phyloP scores from a whole-genome alignment of 2,113 vertebrate species.

The Larimichthys polyactis region DNA sequence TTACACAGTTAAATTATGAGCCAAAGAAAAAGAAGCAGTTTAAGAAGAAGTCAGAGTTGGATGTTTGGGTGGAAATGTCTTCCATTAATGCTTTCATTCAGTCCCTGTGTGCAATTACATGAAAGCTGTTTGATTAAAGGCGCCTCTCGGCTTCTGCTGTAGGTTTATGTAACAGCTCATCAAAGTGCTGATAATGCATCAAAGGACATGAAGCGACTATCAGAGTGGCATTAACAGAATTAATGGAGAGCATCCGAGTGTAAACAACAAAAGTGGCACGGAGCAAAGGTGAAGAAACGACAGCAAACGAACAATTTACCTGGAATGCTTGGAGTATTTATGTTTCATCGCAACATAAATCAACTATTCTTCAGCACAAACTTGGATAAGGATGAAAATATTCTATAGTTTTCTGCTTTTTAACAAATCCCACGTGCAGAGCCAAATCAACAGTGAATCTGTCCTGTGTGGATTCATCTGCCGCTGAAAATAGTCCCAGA shows the following conservation, averaged over 20 bases:
- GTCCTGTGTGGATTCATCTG: background rate
- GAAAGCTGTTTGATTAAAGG: background rate
- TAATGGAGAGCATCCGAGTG: background rate
- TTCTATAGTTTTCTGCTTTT: no score
- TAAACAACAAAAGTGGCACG: background rate
- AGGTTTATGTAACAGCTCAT: background rate
- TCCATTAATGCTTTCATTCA: background rate
- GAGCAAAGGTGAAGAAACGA: background rate
- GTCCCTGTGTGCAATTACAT: background rate
- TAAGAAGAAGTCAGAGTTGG: no score
- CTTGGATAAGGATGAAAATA: no score
- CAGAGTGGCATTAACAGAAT: background rate
- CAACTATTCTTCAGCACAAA: no score
- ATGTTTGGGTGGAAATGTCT: no score
- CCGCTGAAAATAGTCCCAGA: no score
- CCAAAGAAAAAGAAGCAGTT: background rate
- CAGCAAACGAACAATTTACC: background rate
- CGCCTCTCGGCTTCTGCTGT: background rate
- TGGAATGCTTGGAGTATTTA: background rate
- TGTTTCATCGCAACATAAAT: background rate
- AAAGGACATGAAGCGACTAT: background rate
- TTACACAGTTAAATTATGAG: background rate
- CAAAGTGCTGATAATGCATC: background rate
- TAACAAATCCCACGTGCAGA: background rate
- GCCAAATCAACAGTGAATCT: background rate